These are phyloP conservation scores for Gila orcuttii DNA, from an alignment of 2,113 vertebrate species.

Conservation along the genomic window DNA sequence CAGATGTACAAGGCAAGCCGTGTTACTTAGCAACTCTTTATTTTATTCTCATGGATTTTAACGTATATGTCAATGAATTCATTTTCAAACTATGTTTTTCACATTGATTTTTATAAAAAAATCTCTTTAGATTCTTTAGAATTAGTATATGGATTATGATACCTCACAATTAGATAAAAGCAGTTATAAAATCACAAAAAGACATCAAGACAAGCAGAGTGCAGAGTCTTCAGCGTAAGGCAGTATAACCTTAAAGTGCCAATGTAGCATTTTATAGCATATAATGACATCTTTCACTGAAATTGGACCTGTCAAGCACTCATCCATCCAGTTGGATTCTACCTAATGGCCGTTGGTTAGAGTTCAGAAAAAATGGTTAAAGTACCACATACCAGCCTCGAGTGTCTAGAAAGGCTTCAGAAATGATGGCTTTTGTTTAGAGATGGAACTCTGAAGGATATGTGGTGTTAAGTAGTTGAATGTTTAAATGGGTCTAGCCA, in stretches of 20 bases:
- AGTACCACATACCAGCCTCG: constrained; percentile 65
- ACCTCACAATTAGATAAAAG: constrained; percentile 19
- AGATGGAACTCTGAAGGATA: neutral
- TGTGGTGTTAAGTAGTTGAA: neutral
- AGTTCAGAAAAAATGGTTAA: constrained; percentile 69
- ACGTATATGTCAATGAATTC: neutral
- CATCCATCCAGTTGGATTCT: constrained; percentile 74
- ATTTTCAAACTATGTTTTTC: neutral
- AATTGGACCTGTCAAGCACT: constrained; percentile 75
- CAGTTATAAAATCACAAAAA: constrained; percentile 23
- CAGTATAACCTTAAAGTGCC: constrained; percentile 77
- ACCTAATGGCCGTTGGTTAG: constrained; percentile 75
- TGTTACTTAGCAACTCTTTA: constrained; percentile 10
- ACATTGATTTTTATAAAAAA: neutral
- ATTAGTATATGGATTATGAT: neutral
- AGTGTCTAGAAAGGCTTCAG: constrained; percentile 55
- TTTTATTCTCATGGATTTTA: constrained; percentile 19
- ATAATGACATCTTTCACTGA: constrained; percentile 78
- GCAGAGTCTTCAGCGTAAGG: constrained; percentile 67
- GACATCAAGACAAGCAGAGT: constrained; percentile 64
- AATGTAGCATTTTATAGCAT: constrained; percentile 78
- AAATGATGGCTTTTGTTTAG: constrained; percentile 29
- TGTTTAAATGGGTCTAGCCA: neutral
- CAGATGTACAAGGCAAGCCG: neutral
- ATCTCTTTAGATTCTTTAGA: neutral